Percentiles rank a stretch among this genome's conserved stretches.
Evolutionary conservation across 2,797 vertebrate genomes (phyloP).

Genomic region (Microctenopoma steveboyesi): DNA sequence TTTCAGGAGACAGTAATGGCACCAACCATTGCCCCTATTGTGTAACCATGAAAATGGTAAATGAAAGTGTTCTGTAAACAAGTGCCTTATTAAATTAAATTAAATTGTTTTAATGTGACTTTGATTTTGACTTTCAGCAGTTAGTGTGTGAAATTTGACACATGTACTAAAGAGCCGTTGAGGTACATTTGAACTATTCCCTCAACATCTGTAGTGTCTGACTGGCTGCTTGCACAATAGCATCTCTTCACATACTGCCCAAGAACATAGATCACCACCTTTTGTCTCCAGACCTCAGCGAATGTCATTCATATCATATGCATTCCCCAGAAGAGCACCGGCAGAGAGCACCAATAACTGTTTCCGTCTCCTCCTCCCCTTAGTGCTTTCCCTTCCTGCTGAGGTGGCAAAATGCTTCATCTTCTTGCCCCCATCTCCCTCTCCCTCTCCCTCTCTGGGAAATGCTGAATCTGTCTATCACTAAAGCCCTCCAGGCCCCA

Average conservation of each 20-base stretch:
- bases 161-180: background rate
- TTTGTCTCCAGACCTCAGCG: constrained; percentile 5
- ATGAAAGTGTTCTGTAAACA: background rate
- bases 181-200: background rate
- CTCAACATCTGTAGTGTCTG: background rate
- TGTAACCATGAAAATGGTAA: background rate
- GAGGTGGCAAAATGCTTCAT: constrained; percentile 50
- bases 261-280: constrained; percentile 6
- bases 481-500: constrained; percentile 54
- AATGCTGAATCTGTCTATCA: constrained; percentile 51
- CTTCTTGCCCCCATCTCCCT: constrained; percentile 49
- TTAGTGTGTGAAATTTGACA: background rate
- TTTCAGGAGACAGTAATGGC: no score
- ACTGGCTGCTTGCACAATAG: background rate
- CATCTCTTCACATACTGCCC: background rate
- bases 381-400: constrained; percentile 42
- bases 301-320: constrained; percentile 23
- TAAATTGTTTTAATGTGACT: background rate
- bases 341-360: constrained; percentile 21
- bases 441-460: constrained; percentile 45
- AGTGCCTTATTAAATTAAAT: no score
- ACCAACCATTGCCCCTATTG: background rate
- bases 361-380: constrained; percentile 13
- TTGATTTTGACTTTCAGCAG: background rate
- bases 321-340: constrained; percentile 28